Conservation (phyloP, 2,797 vertebrate species). For the Micromesistius poutassou region DNA sequence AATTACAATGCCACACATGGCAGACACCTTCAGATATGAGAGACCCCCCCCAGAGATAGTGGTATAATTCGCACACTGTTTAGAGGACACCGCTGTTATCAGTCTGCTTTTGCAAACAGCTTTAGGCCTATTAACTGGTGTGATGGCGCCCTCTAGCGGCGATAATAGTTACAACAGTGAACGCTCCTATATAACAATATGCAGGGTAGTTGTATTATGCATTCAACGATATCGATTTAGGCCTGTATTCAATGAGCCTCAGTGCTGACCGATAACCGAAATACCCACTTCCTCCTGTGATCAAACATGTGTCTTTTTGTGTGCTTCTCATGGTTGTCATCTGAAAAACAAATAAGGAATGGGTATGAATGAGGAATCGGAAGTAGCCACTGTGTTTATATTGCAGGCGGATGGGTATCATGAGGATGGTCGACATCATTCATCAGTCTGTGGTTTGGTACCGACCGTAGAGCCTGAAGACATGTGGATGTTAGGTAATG, state of each 20-base stretch:
- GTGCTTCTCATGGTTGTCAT: constrained; percentile 51
- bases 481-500: neutral
- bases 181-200: neutral
- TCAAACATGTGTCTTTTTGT: constrained; percentile 64
- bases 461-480: neutral
- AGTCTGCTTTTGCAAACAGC: neutral
- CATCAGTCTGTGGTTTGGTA: neutral
- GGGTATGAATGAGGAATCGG: neutral
- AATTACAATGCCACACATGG: no score
- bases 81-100: neutral
- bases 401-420: neutral
- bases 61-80: no score
- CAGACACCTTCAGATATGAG: no score
- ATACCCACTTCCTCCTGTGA: constrained; percentile 93
- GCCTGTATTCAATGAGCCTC: neutral
- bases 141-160: neutral
- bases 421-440: neutral
- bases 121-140: neutral
- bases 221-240: neutral
- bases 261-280: constrained; percentile 86
- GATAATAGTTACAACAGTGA: neutral
- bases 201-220: neutral
- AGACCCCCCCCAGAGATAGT: no score
- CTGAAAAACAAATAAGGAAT: constrained; percentile 27
- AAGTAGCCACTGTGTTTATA: neutral